Evolutionary conservation across 2,797 vertebrate species (phyloP).

Genomic region (Rhadinocentrus ornatus): DNA sequence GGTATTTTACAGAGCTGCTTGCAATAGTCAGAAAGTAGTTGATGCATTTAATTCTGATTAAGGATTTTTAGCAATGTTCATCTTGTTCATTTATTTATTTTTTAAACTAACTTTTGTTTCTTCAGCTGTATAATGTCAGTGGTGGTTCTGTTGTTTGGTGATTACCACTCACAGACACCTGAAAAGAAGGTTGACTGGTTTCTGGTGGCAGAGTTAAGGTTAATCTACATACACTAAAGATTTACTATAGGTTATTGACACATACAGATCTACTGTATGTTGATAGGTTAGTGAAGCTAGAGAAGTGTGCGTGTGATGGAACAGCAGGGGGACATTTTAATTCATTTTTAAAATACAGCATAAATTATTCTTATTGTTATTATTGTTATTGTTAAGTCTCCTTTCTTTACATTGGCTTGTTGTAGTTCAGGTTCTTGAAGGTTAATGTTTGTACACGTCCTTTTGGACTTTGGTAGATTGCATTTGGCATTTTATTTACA

Average conservation of each 20-base stretch:
- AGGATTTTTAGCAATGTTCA: not conserved
- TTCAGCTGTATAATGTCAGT: not conserved
- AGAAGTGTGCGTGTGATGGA: too few relatives aligned
- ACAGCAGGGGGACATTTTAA: too few relatives aligned
- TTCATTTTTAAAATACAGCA: too few relatives aligned
- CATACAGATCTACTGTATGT: not conserved
- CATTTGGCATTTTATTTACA: not conserved
- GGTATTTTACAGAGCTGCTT: too few relatives aligned
- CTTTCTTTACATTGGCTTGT: too few relatives aligned
- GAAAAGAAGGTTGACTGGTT: not conserved
- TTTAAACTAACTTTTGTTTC: not conserved
- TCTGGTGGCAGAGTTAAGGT: not conserved
- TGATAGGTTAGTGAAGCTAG: too few relatives aligned
- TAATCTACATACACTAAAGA: not conserved
- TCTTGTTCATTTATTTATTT: too few relatives aligned
- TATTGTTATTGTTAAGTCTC: too few relatives aligned
- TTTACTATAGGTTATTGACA: conserved; percentile 28
- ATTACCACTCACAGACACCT: not conserved
- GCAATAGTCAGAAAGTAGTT: too few relatives aligned
- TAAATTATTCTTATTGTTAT: too few relatives aligned
- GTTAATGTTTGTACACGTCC: not conserved
- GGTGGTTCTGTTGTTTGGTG: not conserved
- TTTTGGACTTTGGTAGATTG: not conserved
- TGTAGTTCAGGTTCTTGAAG: not conserved
- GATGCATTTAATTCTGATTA: not conserved